Percentiles rank a stretch among this genome's conserved stretches.
These are phyloP conservation scores for Epirrita christyi DNA, from an alignment of 2,888 invertebrate species.

Conservation along the genomic window DNA sequence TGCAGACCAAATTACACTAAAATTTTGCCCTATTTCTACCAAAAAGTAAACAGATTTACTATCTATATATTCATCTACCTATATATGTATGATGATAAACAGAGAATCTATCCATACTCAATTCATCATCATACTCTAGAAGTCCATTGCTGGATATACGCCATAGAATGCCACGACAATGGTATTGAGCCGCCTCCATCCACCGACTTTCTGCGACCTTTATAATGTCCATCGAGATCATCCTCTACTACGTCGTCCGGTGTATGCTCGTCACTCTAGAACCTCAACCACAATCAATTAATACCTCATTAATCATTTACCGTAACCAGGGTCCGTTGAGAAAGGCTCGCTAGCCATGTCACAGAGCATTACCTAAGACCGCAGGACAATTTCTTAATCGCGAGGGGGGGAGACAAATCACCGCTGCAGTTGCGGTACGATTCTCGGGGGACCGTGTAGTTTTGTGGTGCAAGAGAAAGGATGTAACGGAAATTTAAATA, in stretches of 20 bases:
- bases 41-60: constrained; percentile 6
- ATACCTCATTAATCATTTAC: constrained; percentile 26
- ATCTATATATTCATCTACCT: too few species aligned
- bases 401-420: constrained; percentile 73
- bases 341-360: constrained; percentile 14
- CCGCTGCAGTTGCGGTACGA: constrained; percentile 58
- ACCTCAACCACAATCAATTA: constrained; percentile 23
- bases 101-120: too few species aligned
- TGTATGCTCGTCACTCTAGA: too few species aligned
- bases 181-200: too few species aligned
- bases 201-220: too few species aligned
- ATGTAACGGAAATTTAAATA: constrained; percentile 30
- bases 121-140: too few species aligned
- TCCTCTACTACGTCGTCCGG: too few species aligned
- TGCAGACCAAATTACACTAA: not conserved
- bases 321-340: constrained; percentile 17
- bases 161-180: too few species aligned
- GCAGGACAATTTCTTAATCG: constrained; percentile 74
- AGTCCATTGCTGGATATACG: too few species aligned
- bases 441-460: constrained; percentile 61
- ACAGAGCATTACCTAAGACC: constrained; percentile 47
- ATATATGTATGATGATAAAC: too few species aligned
- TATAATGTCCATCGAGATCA: too few species aligned
- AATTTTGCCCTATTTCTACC: not conserved
- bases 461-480: constrained; percentile 43